Base-by-base conservation (phyloP, 2,888 invertebrate genomes). In the Sesamia inferens region DNA sequence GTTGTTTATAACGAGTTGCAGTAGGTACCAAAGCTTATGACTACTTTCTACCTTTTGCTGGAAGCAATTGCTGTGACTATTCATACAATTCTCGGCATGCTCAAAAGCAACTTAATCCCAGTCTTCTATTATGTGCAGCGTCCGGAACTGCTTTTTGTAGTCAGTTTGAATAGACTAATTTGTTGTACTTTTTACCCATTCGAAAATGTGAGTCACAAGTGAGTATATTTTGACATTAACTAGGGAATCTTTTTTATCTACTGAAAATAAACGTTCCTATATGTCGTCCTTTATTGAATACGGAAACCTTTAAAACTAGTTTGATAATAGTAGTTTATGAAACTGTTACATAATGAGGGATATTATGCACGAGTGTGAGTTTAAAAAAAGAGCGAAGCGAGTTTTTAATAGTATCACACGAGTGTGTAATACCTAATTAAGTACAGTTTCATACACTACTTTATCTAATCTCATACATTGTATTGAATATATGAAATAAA, bases 91-190 rank as follows among this genome's bases (percentile, higher is more conserved):
- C 72, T 69, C 68, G 65, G 66, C 78, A 70, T 55, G 55, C 65
- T 74, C 70, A 66, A 82, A 74, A 78, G 83, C 74, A 73, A 83
- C 85, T 83, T 78, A 80, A 83, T 73, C 74, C 58, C 74, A 42
- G 72, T 69, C 65, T 74, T 71, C 62, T 78, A 74, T 85, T 83
- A 66, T 74, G 58, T 62, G 74, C 66, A 66, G 54, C 31, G 59
- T 63, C 62, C 68, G 67, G 59, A 61, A 71, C 68, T 67, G 55
- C 59, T 55, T 44, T 62, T 14, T 68, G 64, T 64, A 71, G 58
- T 63, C 74, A 57, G 69, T n/a, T 51, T 80, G 83, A 75, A 76
- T 82, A 66, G 70, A 72, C 74, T 85, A 80, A 84, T 82, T 85
- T 82, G 64, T 65, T 67, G 59, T 59, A 66, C 69, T 65, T 73